Conservation (phyloP, 2,797 vertebrate species). For the Onychomys leucogaster region DNA sequence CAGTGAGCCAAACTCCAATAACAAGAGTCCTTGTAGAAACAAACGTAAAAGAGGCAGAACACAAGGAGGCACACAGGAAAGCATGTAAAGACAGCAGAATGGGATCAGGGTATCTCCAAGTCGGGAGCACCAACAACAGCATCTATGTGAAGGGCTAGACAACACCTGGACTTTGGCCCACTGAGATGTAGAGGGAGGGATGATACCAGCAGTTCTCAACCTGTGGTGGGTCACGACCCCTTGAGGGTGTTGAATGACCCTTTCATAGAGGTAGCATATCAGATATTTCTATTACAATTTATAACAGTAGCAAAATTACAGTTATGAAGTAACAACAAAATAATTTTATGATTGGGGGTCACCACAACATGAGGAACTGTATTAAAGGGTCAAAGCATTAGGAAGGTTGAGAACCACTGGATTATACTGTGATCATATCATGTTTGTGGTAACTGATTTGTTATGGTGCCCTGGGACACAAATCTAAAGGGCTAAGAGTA, state of each 20-base stretch:
- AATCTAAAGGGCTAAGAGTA: neutral
- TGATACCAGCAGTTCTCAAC: neutral
- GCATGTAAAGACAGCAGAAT: neutral
- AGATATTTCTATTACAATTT: neutral
- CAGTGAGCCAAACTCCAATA: neutral
- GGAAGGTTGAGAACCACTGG: neutral
- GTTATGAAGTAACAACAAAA: neutral
- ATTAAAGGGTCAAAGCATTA: neutral
- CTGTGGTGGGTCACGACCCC: neutral
- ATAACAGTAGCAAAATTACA: neutral
- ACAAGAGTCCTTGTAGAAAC: slow-evolving; percentile 26
- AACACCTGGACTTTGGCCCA: neutral
- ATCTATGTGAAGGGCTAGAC: neutral
- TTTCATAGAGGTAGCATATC: neutral
- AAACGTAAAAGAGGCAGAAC: neutral
- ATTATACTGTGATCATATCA: neutral
- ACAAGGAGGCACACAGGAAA: neutral
- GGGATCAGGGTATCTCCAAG: neutral
- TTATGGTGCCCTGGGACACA: neutral
- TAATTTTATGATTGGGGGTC: neutral
- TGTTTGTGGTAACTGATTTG: neutral
- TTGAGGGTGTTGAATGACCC: neutral
- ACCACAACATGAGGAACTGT: neutral
- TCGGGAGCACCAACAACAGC: neutral
- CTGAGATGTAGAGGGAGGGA: neutral